phyloP scores from a whole-genome alignment of 2,888 invertebrate species.

The Pycnomerus fuliginosus region DNA sequence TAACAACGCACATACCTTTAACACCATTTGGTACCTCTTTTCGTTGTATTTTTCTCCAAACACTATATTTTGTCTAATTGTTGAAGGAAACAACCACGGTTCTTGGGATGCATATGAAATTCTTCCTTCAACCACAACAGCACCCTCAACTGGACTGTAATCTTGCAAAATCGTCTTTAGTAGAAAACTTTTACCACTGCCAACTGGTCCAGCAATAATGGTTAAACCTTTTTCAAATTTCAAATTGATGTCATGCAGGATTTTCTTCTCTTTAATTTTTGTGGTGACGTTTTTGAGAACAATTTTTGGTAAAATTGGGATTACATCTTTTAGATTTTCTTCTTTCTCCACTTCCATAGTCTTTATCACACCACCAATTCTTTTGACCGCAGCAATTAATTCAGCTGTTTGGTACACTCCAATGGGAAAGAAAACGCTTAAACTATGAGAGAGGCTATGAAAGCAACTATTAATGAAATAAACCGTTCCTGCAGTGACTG shows the following conservation, averaged over 20 bases:
- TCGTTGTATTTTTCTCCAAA: constrained; percentile 64
- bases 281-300: constrained; percentile 32
- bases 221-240: constrained; percentile 50
- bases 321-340: constrained; percentile 23
- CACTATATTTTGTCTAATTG: constrained; percentile 70
- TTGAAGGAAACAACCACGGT: constrained; percentile 58
- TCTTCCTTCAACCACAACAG: constrained; percentile 51
- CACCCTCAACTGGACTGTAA: constrained; percentile 44
- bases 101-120: constrained; percentile 59
- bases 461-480: constrained; percentile 16
- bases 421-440: constrained; percentile 13
- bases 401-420: constrained; percentile 16
- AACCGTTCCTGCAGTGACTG: constrained; percentile 15
- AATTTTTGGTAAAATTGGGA: constrained; percentile 31
- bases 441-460: constrained; percentile 3
- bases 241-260: constrained; percentile 52
- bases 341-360: constrained; percentile 48
- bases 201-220: constrained; percentile 63
- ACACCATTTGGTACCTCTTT: constrained; percentile 57
- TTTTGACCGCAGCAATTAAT: constrained; percentile 12
- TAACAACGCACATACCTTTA: constrained; percentile 61
- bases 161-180: constrained; percentile 45
- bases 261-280: constrained; percentile 34
- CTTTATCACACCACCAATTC: constrained; percentile 54
- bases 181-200: constrained; percentile 58